Evolutionary conservation across 2,797 vertebrate genomes (phyloP).

Genomic region (Artibeus lituratus): DNA sequence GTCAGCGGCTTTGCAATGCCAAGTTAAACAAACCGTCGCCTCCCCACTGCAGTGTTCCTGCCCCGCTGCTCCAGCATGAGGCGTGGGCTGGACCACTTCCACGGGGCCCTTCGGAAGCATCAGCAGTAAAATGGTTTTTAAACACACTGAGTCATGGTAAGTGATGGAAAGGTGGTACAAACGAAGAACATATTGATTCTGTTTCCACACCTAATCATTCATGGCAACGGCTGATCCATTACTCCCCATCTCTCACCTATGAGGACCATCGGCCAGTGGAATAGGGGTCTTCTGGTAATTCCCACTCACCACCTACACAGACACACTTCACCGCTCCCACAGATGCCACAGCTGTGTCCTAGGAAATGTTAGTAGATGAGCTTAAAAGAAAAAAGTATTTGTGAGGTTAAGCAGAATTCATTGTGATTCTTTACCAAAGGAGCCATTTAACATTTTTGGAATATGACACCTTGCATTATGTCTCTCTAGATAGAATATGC

Average conservation of each 20-base stretch:
- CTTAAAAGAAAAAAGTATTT: background rate
- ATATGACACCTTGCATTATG: background rate
- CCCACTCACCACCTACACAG: background rate
- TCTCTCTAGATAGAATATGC: background rate
- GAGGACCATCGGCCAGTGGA: background rate
- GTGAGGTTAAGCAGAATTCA: background rate
- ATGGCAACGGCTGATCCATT: background rate
- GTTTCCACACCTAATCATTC: background rate
- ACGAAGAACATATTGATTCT: background rate
- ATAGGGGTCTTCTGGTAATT: background rate
- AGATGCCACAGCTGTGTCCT: background rate
- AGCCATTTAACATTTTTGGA: background rate
- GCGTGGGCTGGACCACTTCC: background rate
- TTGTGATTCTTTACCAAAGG: background rate
- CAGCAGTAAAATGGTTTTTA: constrained; percentile 11
- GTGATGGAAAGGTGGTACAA: background rate
- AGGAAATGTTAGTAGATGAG: background rate
- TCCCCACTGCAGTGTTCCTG: background rate
- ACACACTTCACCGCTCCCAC: background rate
- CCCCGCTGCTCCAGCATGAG: background rate
- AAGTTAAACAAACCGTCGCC: constrained; percentile 14
- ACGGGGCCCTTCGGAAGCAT: background rate
- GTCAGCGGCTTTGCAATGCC: background rate
- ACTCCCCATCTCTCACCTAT: background rate
- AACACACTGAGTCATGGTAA: background rate